phyloP scores from a whole-genome alignment of 2,888 invertebrate species.

The Stictocephala bisonia region DNA sequence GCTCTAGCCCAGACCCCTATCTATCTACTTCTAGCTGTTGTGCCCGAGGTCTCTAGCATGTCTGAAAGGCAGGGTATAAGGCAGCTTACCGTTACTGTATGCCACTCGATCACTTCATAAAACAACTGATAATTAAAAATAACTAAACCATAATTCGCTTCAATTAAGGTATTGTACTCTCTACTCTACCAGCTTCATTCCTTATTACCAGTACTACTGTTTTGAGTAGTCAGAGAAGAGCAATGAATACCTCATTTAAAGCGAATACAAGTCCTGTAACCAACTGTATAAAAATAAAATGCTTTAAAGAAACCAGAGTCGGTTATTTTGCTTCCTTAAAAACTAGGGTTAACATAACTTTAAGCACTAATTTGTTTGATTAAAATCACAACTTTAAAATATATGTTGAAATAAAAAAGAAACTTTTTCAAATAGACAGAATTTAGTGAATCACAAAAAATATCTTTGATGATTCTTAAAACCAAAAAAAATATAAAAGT shows the following conservation, averaged over 20 bases:
- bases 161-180: slow-evolving; percentile 25
- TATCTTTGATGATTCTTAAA: too few relatives aligned
- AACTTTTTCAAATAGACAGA: too few relatives aligned
- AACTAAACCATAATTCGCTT: slow-evolving; percentile 34
- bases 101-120: slow-evolving; percentile 38
- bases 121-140: slow-evolving; percentile 25
- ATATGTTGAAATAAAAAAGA: too few relatives aligned
- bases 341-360: too few relatives aligned
- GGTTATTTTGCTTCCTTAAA: too few relatives aligned
- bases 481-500: too few relatives aligned
- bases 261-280: slow-evolving; percentile 36
- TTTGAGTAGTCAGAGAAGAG: slow-evolving; percentile 22
- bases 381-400: too few relatives aligned
- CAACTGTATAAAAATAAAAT: not conserved
- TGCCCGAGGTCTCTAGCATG: not conserved
- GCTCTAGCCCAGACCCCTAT: not conserved
- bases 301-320: too few relatives aligned
- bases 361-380: too few relatives aligned
- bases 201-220: too few relatives aligned
- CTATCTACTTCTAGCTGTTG: slow-evolving; percentile 14
- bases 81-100: slow-evolving; percentile 78
- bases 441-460: too few relatives aligned
- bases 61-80: slow-evolving; percentile 53
- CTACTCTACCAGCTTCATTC: slow-evolving; percentile 45
- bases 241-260: slow-evolving; percentile 39